A percentile compares a stretch with the other conserved stretches of the same genome.
These are phyloP conservation scores for Ciconia maguari DNA, from an alignment of 2,113 vertebrate genomes.

Conservation along the genomic window DNA sequence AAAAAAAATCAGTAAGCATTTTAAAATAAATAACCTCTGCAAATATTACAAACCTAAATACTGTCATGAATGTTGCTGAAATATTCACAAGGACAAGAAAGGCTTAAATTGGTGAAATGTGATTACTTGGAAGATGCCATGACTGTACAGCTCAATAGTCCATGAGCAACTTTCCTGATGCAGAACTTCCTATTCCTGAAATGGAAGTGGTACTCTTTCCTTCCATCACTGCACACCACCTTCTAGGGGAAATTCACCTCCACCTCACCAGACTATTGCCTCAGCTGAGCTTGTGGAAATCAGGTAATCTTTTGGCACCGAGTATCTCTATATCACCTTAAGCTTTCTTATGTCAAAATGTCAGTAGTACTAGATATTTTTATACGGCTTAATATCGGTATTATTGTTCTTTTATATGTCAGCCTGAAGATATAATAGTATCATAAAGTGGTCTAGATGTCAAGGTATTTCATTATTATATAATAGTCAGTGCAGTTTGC, in stretches of 20 bases:
- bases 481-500: not conserved
- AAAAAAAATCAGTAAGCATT: not conserved
- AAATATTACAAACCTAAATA: not conserved
- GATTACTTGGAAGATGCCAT: not conserved
- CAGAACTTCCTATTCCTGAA: not conserved
- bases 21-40: not conserved
- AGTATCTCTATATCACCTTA: not conserved
- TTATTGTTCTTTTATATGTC: constrained; percentile 26
- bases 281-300: not conserved
- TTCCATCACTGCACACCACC: not conserved
- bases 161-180: not conserved
- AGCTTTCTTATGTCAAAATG: constrained; percentile 8
- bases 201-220: not conserved
- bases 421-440: constrained; percentile 1
- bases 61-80: not conserved
- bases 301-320: not conserved
- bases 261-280: not conserved
- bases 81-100: not conserved
- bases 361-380: not conserved
- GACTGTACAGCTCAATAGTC: not conserved
- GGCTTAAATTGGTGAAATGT: not conserved
- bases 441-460: constrained; percentile 23
- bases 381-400: not conserved
- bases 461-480: constrained; percentile 19
- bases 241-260: not conserved